Evolutionary conservation across 1,140 invertebrate genomes (phyloP).

Genomic region (Trichoplusia ni): DNA sequence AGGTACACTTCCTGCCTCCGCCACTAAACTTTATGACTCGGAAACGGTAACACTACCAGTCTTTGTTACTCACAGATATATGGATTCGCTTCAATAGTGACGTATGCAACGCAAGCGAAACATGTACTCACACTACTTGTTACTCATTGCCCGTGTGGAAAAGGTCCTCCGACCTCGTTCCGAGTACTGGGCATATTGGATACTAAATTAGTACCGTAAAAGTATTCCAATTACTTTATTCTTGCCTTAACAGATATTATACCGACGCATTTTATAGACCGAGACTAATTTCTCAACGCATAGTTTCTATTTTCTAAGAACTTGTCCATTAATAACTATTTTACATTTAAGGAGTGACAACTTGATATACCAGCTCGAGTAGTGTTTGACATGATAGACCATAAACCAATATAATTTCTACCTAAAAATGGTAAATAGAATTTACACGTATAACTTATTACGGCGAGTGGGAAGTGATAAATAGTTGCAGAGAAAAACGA

Average conservation of each 20-base stretch:
- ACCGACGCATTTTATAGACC: no score
- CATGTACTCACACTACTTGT: not conserved
- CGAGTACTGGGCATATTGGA: not conserved
- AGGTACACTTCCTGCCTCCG: not conserved
- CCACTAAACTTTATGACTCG: conserved; percentile 34
- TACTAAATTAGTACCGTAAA: not conserved
- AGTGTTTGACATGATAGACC: conserved; percentile 1
- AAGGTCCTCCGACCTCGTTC: no score
- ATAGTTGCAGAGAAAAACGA: conserved; percentile 19
- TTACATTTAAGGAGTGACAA: not conserved
- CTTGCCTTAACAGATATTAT: no score
- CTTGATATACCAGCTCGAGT: not conserved
- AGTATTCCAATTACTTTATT: no score
- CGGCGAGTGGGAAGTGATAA: conserved; percentile 11
- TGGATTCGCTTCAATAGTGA: not conserved
- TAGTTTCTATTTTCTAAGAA: not conserved
- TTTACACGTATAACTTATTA: conserved; percentile 11
- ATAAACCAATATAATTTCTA: conserved; percentile 5
- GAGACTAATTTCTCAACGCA: not conserved
- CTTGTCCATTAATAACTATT: not conserved
- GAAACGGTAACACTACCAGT: conserved; percentile 23
- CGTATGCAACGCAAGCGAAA: conserved; percentile 4
- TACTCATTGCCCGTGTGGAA: no score
- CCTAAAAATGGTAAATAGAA: conserved; percentile 14
- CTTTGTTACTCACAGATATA: not conserved